Evolutionary conservation across 2,797 vertebrate species (phyloP).

Genomic region (Acrossocheilus fasciatus): DNA sequence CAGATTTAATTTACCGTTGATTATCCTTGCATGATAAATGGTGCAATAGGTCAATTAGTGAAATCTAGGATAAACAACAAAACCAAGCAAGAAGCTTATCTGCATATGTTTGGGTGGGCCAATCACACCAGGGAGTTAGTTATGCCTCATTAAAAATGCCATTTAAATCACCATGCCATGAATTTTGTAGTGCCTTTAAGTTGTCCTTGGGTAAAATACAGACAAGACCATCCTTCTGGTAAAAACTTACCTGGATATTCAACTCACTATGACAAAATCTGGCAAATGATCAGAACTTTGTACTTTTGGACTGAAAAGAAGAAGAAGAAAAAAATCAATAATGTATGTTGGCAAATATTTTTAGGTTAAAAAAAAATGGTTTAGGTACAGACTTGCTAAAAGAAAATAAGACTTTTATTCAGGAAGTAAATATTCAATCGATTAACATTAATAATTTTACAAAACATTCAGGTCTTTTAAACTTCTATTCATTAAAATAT

Average conservation of each 20-base stretch:
- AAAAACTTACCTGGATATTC: not conserved
- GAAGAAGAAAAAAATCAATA: too few relatives aligned
- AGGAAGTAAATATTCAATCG: not conserved
- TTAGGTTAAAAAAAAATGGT: not conserved
- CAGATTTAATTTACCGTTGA: constrained; percentile 57
- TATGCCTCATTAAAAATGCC: constrained; percentile 25
- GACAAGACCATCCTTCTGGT: not conserved
- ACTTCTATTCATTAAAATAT: too few relatives aligned
- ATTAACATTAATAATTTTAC: not conserved
- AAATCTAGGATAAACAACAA: constrained; percentile 48
- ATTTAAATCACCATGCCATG: not conserved
- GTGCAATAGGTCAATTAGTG: constrained; percentile 58
- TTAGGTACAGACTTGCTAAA: not conserved
- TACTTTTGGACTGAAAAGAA: not conserved
- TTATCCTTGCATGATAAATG: constrained; percentile 57
- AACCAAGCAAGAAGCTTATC: constrained; percentile 17
- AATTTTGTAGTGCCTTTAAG: constrained; percentile 7
- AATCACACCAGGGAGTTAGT: constrained; percentile 19
- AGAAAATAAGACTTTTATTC: not conserved
- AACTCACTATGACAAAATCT: not conserved
- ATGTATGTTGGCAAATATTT: not conserved
- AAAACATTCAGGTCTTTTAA: too few relatives aligned
- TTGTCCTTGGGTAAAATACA: constrained; percentile 30
- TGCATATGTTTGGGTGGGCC: constrained; percentile 36
- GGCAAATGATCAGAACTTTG: not conserved